Conservation (phyloP, 2,888 invertebrate species). For the Conistra vaccinii region DNA sequence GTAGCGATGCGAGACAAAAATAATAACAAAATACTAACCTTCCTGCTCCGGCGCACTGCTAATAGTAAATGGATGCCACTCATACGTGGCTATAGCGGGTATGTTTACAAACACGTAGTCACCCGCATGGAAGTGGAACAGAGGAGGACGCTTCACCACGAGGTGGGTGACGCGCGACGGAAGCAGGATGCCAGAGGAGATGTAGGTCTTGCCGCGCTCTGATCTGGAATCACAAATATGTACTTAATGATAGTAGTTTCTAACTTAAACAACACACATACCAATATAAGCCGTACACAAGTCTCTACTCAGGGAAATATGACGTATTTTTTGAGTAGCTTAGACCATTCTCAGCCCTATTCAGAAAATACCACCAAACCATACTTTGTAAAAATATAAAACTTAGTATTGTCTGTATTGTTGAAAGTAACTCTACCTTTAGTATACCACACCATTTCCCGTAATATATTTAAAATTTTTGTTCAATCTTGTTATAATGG, state of each 20-base stretch:
- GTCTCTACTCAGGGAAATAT: background rate
- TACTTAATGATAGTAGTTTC: no score
- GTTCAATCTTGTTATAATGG: no score
- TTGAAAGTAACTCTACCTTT: background rate
- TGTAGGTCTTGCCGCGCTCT: conserved; percentile 96
- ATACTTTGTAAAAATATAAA: background rate
- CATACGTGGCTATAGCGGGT: conserved; percentile 97
- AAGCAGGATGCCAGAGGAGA: conserved; percentile 96
- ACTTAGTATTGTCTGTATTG: background rate
- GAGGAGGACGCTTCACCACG: conserved; percentile 96
- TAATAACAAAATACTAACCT: conserved; percentile 85
- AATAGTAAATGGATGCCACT: conserved; percentile 99
- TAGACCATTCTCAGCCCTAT: background rate
- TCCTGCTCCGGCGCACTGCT: conserved; percentile 98
- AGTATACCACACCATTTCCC: background rate
- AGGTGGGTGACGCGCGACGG: conserved; percentile 98
- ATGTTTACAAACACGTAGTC: conserved; percentile 98
- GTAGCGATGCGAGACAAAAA: no score
- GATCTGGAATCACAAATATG: conserved; percentile 83
- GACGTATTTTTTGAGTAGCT: no score
- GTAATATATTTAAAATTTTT: no score
- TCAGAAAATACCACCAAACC: background rate
- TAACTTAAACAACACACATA: background rate
- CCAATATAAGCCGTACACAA: background rate
- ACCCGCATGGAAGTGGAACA: conserved; percentile 97